Conservation (phyloP, 2,888 invertebrate species). For the Osedax fenrisi region DNA sequence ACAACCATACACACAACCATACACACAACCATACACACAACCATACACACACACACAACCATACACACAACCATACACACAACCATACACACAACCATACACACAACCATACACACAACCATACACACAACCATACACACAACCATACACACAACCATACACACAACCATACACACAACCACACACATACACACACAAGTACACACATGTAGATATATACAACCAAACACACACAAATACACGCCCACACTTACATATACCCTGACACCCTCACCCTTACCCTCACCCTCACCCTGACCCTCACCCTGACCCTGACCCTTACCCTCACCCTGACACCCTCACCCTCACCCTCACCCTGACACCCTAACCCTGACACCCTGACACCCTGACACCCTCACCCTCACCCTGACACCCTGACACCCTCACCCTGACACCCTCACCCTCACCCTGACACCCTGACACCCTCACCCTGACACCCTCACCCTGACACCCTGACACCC, state of each 20-base stretch:
- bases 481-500: slow-evolving; percentile 30
- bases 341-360: not conserved
- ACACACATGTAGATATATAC: no score
- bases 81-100: not conserved
- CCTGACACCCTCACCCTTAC: not conserved
- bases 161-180: not conserved
- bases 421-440: not conserved
- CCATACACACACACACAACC: not conserved
- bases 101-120: not conserved
- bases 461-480: not conserved
- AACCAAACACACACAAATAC: not conserved
- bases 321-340: not conserved
- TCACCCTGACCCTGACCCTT: not conserved
- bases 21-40: not conserved
- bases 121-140: not conserved
- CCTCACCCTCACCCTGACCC: not conserved
- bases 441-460: not conserved
- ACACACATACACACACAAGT: no score
- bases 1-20: not conserved
- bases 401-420: not conserved
- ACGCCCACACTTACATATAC: not conserved
- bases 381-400: not conserved
- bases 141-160: not conserved
- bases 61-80: not conserved
- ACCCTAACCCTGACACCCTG: not conserved